These are phyloP conservation scores for Heliconius sara DNA, from an alignment of 2,888 invertebrate genomes.

Conservation along the genomic window DNA sequence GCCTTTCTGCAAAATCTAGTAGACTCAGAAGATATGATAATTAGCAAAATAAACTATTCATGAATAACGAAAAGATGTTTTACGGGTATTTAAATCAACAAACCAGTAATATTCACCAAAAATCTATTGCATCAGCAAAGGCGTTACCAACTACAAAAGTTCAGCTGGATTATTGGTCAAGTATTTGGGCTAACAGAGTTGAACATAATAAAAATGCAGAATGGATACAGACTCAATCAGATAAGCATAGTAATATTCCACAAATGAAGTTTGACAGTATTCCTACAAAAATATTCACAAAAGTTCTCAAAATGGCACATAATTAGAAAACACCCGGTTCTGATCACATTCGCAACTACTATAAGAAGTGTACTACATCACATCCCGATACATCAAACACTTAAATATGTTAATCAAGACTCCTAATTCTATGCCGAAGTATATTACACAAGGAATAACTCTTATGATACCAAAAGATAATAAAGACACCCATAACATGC, in stretches of 20 bases:
- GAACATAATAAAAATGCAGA: conserved; percentile 4
- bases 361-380: too few relatives aligned
- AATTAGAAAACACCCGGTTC: too few relatives aligned
- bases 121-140: too few relatives aligned
- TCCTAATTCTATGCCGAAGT: too few relatives aligned
- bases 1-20: not conserved
- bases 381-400: too few relatives aligned
- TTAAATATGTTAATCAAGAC: too few relatives aligned
- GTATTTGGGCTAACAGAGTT: not conserved
- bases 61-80: conserved; percentile 2
- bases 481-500: too few relatives aligned
- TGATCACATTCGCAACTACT: too few relatives aligned
- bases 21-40: conserved; percentile 6
- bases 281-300: not conserved
- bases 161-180: not conserved
- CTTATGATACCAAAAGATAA: too few relatives aligned
- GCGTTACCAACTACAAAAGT: too few relatives aligned
- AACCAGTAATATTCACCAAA: not conserved
- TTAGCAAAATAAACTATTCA: not conserved
- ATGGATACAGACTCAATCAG: conserved; percentile 1
- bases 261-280: not conserved
- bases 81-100: not conserved
- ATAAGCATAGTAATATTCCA: not conserved
- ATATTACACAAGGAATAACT: too few relatives aligned
- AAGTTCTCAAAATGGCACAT: too few relatives aligned